A percentile compares a stretch with the other conserved stretches of the same genome.
Evolutionary conservation across 2,113 vertebrate species (phyloP).

Genomic region (human): DNA sequence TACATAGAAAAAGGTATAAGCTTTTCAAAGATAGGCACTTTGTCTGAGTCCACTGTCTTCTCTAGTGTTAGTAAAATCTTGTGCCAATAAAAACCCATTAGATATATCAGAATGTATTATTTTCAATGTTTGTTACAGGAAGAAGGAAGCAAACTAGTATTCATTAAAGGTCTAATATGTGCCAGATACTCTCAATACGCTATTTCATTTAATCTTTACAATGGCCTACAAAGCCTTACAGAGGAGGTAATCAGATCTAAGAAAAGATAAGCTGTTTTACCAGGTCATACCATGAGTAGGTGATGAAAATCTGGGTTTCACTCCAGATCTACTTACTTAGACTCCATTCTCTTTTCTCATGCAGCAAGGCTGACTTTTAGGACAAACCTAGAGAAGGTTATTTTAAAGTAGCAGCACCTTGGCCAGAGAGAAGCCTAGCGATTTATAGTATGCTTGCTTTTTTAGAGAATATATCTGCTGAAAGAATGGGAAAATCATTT

Average conservation of each 20-base stretch:
- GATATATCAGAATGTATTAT: not conserved
- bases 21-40: not conserved
- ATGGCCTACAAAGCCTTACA: not conserved
- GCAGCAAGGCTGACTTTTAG: not conserved
- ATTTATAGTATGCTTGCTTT: not conserved
- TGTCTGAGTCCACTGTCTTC: not conserved
- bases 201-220: not conserved
- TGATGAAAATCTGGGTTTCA: not conserved
- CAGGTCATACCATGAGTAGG: not conserved
- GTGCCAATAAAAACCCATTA: not conserved
- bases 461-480: not conserved
- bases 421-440: not conserved
- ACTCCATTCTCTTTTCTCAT: not conserved
- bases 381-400: not conserved
- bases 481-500: not conserved
- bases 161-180: not conserved
- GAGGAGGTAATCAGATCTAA: not conserved
- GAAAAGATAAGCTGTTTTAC: not conserved
- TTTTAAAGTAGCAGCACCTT: not conserved
- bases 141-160: conserved; percentile 22
- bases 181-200: not conserved
- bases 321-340: not conserved
- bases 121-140: not conserved
- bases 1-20: not conserved
- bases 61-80: not conserved